Base-by-base conservation (phyloP, 1,140 invertebrate species). In the Phocides pigmalion region DNA sequence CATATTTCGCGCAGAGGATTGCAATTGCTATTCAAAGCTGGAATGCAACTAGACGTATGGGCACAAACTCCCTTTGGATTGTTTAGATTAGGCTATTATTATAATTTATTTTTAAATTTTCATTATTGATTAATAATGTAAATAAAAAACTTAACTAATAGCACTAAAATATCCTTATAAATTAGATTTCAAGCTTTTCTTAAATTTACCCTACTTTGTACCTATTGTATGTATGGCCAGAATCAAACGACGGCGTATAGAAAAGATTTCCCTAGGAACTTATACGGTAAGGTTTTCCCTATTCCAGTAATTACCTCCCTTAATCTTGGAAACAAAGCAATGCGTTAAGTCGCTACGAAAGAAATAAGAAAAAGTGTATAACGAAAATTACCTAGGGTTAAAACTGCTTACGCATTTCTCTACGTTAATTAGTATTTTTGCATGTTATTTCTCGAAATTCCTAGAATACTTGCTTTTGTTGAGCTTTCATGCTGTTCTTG, bases 371-470 rank as follows among this genome's bases (percentile, higher is more conserved):
- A 46, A 59, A 59, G 19, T 32, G 37, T 35, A 20, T 20, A 44
- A 58, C 22, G 54, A 58, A 44, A 44, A 44, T 58, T 32, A 42
- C 54, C 41, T 58, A 44, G 41, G 39, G 39, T 58, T 58, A 58
- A 58, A 41, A 25, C 39, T 25, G 46, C 46, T 56, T 42, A 42
- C 53, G 35, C 53, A 56, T 56, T 56, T 56, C 20, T 42, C 12
- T 28, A 42, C 53, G 37, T 39, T 56, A 56, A 56, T 56, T 42
- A 42, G 53, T 56, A 42, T 56, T 54, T 54, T 56, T 56, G 37
- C 42, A 39, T 56, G 53, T 19, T 20, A 56, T 42, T 56, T 56
- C 17, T 20, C 37, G 39, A 56, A 56, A 56, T 41, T 20, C 39
- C 53, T 56, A 14, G 20, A 56, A 56, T 54, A 5, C 17, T 56